phyloP scores from a whole-genome alignment of 2,797 vertebrate species.

The Lagocephalus sceleratus region DNA sequence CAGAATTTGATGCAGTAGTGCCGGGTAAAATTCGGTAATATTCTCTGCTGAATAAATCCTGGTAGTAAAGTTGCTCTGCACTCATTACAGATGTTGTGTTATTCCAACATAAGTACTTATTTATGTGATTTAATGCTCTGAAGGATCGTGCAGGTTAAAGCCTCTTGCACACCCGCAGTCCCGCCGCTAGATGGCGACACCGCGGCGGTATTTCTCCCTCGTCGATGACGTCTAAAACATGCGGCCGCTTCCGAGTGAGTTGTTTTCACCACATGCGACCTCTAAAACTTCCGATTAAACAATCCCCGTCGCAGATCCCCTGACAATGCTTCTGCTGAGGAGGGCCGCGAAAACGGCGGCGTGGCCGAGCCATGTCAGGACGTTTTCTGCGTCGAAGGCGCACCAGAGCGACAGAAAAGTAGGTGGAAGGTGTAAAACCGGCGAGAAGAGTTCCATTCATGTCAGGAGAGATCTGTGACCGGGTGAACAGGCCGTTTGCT shows the following conservation, averaged over 20 bases:
- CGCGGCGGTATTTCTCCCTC: background rate
- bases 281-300: background rate
- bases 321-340: slow-evolving; percentile 67
- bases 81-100: too few relatives aligned
- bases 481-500: background rate
- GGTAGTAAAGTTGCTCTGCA: too few relatives aligned
- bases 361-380: slow-evolving; percentile 48
- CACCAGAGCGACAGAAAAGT: slow-evolving; percentile 68
- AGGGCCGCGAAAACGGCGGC: slow-evolving; percentile 30
- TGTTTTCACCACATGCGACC: slow-evolving; percentile 37
- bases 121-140: too few relatives aligned
- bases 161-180: background rate
- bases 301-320: background rate
- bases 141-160: too few relatives aligned
- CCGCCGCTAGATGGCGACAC: slow-evolving; percentile 36
- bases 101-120: too few relatives aligned
- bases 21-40: too few relatives aligned
- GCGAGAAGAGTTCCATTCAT: slow-evolving; percentile 4
- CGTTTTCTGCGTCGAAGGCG: slow-evolving; percentile 59
- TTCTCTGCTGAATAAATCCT: too few relatives aligned
- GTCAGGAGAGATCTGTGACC: background rate
- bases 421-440: too few relatives aligned
- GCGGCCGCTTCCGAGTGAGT: slow-evolving; percentile 33
- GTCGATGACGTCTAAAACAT: slow-evolving; percentile 42
- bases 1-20: too few relatives aligned